Base-by-base conservation (phyloP, 2,113 vertebrate species). In the Phoenicopterus ruber region DNA sequence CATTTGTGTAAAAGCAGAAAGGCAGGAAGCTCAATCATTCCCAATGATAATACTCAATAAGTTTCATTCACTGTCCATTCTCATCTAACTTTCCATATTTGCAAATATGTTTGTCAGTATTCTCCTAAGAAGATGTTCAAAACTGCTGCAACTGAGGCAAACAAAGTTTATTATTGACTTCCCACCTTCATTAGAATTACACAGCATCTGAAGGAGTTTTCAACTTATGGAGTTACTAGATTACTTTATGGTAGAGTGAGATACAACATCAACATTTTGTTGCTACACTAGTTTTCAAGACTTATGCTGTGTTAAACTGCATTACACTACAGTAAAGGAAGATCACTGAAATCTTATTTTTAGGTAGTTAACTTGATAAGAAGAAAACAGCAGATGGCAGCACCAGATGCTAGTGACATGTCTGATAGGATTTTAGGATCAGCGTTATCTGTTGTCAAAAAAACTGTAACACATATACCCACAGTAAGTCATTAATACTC, bases 381-480 rank as follows among this genome's bases (percentile, higher is more conserved):
- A 90, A 85, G 34, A 54, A 97, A 97, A 97, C 97, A 97, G 93
- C 94, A 98, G 98, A 96, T 98, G 97, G 97, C 97, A 98, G 98
- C 96, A 98, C 55, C 55, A 84, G 95, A 97, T 93, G 58, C 81
- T 92, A 49, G 80, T 77, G 90, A 90, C 20, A 32, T 2, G 10
- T 81, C 70, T 87, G 84, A 85, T 52, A 73, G 54, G 50, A 54
- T 66, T 95, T 94, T 40, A 70, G 55, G 40, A 70, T 92, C 74
- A 84, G 92, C 0, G 0, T 52, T 80, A 69, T 24, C 42, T 71
- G 13, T 55, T 44, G 78, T 57, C 36, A 82, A 79, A 79, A 90
- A 26, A 11, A 8, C 11, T 38, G 7, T 42, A 63, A 94, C 66
- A 59, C 18, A 54, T 17, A 74, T 8, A 91, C 25, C 17, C 36